Conservation (phyloP, 2,797 vertebrate genomes). For the Erethizon dorsatum region DNA sequence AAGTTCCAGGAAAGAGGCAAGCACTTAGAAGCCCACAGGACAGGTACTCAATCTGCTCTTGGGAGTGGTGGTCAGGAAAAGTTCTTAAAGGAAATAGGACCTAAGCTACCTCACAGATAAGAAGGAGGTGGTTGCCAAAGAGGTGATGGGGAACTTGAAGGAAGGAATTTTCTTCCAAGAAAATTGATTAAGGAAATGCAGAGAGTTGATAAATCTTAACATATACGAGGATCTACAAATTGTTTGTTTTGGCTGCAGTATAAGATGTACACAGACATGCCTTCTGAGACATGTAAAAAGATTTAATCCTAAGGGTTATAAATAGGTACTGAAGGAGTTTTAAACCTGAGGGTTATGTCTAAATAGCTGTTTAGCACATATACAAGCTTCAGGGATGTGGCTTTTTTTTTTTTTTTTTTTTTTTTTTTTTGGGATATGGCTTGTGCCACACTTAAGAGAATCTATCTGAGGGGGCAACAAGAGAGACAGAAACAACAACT, state of each 20-base stretch:
- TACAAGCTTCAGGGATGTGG: background rate
- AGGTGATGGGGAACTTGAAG: background rate
- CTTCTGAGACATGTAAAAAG: conserved; percentile 30
- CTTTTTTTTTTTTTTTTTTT: background rate
- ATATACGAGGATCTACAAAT: background rate
- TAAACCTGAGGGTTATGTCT: background rate
- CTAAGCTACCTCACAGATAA: background rate
- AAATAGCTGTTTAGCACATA: background rate
- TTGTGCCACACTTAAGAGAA: background rate
- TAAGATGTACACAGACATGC: background rate
- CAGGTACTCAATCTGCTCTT: background rate
- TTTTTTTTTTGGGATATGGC: background rate
- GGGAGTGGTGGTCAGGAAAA: background rate
- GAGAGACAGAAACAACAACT: background rate
- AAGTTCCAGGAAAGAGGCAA: conserved; percentile 11
- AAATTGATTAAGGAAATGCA: conserved; percentile 29
- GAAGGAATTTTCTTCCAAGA: background rate
- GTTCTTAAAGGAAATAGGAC: background rate
- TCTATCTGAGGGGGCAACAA: background rate
- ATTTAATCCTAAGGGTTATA: conserved; percentile 13
- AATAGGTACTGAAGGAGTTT: background rate
- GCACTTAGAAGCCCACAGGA: conserved; percentile 10
- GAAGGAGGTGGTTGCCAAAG: background rate
- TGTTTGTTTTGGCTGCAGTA: background rate
- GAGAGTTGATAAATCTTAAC: conserved; percentile 18